Conservation (phyloP, 2,797 vertebrate genomes). For the Babyrousa celebensis region DNA sequence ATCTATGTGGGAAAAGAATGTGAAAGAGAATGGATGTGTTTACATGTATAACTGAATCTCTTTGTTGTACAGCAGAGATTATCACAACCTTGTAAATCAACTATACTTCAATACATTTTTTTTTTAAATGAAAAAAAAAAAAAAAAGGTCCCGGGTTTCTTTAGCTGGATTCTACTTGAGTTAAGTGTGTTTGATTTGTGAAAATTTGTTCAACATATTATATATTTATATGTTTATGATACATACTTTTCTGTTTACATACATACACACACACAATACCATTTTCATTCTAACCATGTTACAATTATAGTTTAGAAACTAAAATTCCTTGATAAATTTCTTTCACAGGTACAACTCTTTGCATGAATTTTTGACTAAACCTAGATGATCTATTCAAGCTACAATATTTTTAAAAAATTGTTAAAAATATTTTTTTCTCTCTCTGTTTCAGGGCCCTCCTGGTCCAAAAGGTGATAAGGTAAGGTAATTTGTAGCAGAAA, state of each 20-base stretch:
- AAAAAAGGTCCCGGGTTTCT: not conserved
- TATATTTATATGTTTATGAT: not conserved
- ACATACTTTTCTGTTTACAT: not conserved
- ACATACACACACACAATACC: not conserved
- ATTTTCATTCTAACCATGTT: conserved; percentile 20
- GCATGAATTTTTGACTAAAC: not conserved
- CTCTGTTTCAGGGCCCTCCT: conserved; percentile 94
- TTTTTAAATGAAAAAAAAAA: no score
- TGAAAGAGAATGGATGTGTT: no score
- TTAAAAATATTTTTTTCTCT: conserved; percentile 1
- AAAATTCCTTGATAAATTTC: conserved; percentile 49
- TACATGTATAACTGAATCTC: no score
- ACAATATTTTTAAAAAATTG: not conserved
- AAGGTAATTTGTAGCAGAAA: conserved; percentile 87
- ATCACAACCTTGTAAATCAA: no score
- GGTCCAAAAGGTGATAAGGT: conserved; percentile 99
- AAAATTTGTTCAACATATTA: not conserved
- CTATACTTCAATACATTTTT: no score
- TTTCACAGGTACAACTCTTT: not conserved
- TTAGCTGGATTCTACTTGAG: not conserved
- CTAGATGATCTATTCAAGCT: not conserved
- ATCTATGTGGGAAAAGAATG: no score
- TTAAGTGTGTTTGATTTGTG: not conserved
- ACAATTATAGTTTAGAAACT: conserved; percentile 19
- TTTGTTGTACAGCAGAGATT: no score